Evolutionary conservation across 2,888 invertebrate species (phyloP).

Genomic region (Lasius fuliginosus): DNA sequence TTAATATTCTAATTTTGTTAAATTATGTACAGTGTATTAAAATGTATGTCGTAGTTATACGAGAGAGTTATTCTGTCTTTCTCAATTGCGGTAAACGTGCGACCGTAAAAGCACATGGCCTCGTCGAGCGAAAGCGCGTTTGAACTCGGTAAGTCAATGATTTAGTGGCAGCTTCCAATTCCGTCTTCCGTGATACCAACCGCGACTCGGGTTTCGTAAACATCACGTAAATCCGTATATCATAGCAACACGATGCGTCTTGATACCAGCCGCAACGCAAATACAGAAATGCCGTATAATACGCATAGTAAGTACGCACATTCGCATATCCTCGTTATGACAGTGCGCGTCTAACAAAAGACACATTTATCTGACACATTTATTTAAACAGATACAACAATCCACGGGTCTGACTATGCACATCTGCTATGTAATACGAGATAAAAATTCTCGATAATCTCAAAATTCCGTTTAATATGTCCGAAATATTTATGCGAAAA

Average conservation of each 20-base stretch:
- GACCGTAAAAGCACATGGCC: slow-evolving; percentile 41
- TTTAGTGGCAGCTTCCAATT: slow-evolving; percentile 48
- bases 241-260: slow-evolving; percentile 44
- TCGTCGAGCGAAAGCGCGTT: slow-evolving; percentile 17
- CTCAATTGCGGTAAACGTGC: neutral
- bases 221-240: slow-evolving; percentile 37
- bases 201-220: slow-evolving; percentile 29
- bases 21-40: neutral
- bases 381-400: neutral
- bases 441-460: neutral
- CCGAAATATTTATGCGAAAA: neutral
- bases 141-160: slow-evolving; percentile 46
- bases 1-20: neutral
- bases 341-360: slow-evolving; percentile 33
- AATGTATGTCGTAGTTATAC: neutral
- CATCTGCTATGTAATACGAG: neutral
- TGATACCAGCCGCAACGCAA: slow-evolving; percentile 47
- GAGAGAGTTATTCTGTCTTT: neutral
- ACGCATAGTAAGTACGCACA: slow-evolving; percentile 40
- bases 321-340: slow-evolving; percentile 24
- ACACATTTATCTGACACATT: neutral
- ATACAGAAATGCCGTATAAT: slow-evolving; percentile 49
- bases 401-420: neutral
- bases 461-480: neutral
- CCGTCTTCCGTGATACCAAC: slow-evolving; percentile 31